Base-by-base conservation (phyloP, 2,888 invertebrate species). In the Cheilosia pagana region DNA sequence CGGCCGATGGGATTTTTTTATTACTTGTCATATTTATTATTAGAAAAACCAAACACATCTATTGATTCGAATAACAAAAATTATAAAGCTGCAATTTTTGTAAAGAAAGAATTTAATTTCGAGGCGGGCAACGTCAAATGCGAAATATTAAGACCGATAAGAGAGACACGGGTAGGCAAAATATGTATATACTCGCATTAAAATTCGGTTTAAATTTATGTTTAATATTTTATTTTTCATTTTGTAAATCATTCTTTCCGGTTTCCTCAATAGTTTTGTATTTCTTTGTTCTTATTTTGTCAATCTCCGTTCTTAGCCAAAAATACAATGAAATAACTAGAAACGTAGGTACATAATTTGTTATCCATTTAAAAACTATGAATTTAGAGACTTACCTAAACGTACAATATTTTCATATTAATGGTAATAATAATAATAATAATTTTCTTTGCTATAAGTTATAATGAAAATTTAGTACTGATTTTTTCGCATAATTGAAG, bases 211-310 rank as follows among this genome's bases (percentile, higher is more conserved):
- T 35, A 14, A 63, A 63, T n/a, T n/a, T 78, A 53, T 68, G 39
- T 83, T 74, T 63, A 63, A 50, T 62, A 50, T 83, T 74, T 83
- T 78, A 70, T 74, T 63, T 82, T 82, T 82, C 67, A 82, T 77
- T 74, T 83, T 83, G 82, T 83, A 83, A 83, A 83, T 83, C 82
- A 83, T 83, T 83, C 82, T 83, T 83, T 83, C 82, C 72, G 78
- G 78, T 83, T 83, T 68, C 62, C 72, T 83, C 72, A 77, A 68
- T 78, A 57, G 67, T 78, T 72, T 62, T 75, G 19, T 72, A 23
- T 48, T 48, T 48, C 19, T 71, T 48, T 59, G n/a, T 78, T 41
- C 71, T 82, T 82, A 53, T 23, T 65, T 67, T 60, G 28, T 72
- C 65, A 65, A 53, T 68, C 68, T 70, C 74, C 52, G 57, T 74